phyloP scores from a whole-genome alignment of 2,888 invertebrate genomes.

The Tiphia femorata region DNA sequence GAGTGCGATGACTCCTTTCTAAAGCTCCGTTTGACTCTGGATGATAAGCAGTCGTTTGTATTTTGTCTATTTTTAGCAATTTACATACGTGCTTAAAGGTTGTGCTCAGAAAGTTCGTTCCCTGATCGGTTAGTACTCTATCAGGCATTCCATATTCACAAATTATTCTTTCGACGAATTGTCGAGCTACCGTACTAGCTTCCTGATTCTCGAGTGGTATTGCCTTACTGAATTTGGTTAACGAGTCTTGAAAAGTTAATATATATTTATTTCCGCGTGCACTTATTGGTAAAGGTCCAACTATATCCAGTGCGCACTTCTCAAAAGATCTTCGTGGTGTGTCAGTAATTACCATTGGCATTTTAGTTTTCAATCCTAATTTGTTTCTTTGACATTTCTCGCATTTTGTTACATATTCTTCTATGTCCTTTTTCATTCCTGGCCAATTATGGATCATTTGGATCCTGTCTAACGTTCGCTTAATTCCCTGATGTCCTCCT shows the following conservation, averaged over 20 bases:
- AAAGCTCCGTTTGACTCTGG: background rate
- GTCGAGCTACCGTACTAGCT: background rate
- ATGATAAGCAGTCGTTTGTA: background rate
- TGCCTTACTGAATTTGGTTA: conserved; percentile 1
- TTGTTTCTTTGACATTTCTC: too few relatives aligned
- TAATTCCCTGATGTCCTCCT: too few relatives aligned
- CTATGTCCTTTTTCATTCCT: too few relatives aligned
- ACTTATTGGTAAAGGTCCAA: conserved; percentile 1
- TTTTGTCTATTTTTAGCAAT: background rate
- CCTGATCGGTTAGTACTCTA: background rate
- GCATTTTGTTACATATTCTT: too few relatives aligned
- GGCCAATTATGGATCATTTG: too few relatives aligned
- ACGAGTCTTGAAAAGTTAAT: background rate
- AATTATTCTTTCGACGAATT: background rate
- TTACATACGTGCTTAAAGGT: background rate
- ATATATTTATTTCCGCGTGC: background rate
- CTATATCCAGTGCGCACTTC: background rate
- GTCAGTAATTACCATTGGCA: conserved; percentile 1
- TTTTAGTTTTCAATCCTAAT: too few relatives aligned
- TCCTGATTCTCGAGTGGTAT: background rate
- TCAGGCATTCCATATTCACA: background rate
- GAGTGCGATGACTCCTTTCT: background rate
- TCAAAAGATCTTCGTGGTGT: background rate
- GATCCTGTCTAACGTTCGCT: too few relatives aligned
- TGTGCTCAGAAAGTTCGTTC: background rate